Conservation (phyloP, 2,888 invertebrate species). For the Melanargia galathea region DNA sequence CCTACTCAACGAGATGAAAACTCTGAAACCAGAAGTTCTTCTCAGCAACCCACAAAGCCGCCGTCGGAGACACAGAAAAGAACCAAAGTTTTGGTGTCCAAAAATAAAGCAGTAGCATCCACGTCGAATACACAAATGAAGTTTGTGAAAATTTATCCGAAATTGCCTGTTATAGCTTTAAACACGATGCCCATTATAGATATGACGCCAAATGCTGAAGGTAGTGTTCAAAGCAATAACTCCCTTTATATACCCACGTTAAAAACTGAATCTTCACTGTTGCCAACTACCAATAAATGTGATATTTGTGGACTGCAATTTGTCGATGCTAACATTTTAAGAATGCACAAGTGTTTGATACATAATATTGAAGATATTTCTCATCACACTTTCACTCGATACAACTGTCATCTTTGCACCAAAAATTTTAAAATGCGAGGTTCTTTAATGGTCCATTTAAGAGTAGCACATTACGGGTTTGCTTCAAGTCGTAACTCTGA, state of each 20-base stretch:
- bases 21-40: slow-evolving; percentile 45
- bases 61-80: slow-evolving; percentile 56
- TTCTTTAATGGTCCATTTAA: slow-evolving; percentile 90
- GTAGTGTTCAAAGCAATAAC: slow-evolving; percentile 49
- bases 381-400: slow-evolving; percentile 69
- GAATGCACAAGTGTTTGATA: slow-evolving; percentile 88
- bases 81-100: slow-evolving; percentile 57
- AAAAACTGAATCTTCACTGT: slow-evolving; percentile 57
- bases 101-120: slow-evolving; percentile 66
- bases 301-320: slow-evolving; percentile 89
- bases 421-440: slow-evolving; percentile 92
- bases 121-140: slow-evolving; percentile 62
- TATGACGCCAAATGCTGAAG: slow-evolving; percentile 52
- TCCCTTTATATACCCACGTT: slow-evolving; percentile 48
- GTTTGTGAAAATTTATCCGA: slow-evolving; percentile 76
- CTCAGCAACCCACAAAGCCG: slow-evolving; percentile 47
- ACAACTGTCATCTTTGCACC: slow-evolving; percentile 89
- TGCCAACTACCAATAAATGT: slow-evolving; percentile 71
- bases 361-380: slow-evolving; percentile 78
- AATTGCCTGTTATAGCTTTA: slow-evolving; percentile 67
- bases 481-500: slow-evolving; percentile 51
- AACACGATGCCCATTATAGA: slow-evolving; percentile 67
- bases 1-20: slow-evolving; percentile 45
- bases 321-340: slow-evolving; percentile 85
- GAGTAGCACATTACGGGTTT: slow-evolving; percentile 89